A percentile compares a stretch with the other conserved stretches of the same genome.
phyloP scores from a whole-genome alignment of 1,140 invertebrate species.

The Thereuonema tuberculata region DNA sequence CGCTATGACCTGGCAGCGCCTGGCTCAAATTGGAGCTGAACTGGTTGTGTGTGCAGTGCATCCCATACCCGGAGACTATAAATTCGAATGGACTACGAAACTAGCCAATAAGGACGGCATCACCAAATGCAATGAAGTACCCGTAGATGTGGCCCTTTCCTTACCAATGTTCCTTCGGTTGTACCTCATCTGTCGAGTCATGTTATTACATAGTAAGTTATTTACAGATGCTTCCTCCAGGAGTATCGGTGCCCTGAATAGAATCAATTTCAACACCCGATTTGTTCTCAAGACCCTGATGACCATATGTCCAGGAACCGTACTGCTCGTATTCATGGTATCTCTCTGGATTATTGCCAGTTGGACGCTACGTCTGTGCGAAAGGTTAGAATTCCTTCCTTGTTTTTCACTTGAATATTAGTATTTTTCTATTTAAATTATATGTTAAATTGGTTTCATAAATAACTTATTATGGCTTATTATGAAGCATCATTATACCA shows the following conservation, averaged over 20 bases:
- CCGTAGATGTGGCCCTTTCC: conserved; percentile 89
- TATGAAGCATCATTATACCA: too few species aligned
- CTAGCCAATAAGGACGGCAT: conserved; percentile 78
- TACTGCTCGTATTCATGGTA: conserved; percentile 95
- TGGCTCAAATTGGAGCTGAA: conserved; percentile 83
- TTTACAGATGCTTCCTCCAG: conserved; percentile 95
- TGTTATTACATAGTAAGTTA: conserved; percentile 97
- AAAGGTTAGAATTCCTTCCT: too few species aligned
- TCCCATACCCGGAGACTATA: conserved; percentile 91
- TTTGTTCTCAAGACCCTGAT: conserved; percentile 99
- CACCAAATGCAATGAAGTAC: conserved; percentile 61
- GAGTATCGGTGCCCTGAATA: conserved; percentile 84
- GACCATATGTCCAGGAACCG: conserved; percentile 98
- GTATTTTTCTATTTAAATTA: too few species aligned
- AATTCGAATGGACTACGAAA: conserved; percentile 92
- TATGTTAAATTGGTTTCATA: too few species aligned
- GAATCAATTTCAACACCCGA: conserved; percentile 98
- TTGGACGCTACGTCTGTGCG: conserved; percentile 96
- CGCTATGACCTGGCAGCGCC: conserved; percentile 94
- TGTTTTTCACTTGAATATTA: too few species aligned
- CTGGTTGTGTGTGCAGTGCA: conserved; percentile 90
- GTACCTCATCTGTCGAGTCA: conserved; percentile 97
- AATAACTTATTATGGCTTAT: too few species aligned
- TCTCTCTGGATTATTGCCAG: conserved; percentile 98
- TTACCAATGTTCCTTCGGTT: conserved; percentile 98